A percentile compares a stretch with the other conserved stretches of the same genome.
Evolutionary conservation across 2,888 invertebrate genomes (phyloP).

Genomic region (Lasioglossum zephyrum): DNA sequence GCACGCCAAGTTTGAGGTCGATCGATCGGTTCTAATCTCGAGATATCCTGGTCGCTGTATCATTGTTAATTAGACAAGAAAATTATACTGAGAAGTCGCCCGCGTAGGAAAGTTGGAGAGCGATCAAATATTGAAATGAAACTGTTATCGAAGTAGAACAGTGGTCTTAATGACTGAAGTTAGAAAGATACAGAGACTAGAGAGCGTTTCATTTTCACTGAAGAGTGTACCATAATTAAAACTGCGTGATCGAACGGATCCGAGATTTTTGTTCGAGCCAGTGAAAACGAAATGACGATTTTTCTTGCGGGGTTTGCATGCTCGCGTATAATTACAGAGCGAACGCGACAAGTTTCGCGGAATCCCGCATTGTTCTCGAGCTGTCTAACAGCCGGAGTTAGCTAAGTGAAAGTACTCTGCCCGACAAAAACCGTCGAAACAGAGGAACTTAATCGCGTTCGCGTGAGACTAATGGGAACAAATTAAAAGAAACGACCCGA

Average conservation of each 20-base stretch:
- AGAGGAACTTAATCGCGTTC: background rate
- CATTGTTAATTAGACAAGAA: background rate
- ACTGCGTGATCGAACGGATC: background rate
- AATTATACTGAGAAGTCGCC: background rate
- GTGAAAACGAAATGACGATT: background rate
- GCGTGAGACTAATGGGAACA: constrained; percentile 3
- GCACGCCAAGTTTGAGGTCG: background rate
- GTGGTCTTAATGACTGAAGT: background rate
- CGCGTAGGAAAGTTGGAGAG: background rate
- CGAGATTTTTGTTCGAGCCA: background rate
- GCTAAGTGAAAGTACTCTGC: background rate
- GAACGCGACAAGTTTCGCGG: constrained; percentile 3
- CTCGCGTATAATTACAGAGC: background rate
- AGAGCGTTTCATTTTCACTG: background rate
- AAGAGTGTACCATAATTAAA: background rate
- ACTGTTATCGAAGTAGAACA: background rate
- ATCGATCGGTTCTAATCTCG: background rate
- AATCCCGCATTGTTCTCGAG: background rate
- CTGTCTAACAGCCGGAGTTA: background rate
- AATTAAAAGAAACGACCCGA: background rate
- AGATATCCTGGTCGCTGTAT: background rate
- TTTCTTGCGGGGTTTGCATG: background rate
- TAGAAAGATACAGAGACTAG: background rate
- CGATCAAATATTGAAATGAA: background rate
- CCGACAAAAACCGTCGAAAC: constrained; percentile 1